Evolutionary conservation across 1,140 invertebrate species (phyloP).

Genomic region (Musca vetustissima): DNA sequence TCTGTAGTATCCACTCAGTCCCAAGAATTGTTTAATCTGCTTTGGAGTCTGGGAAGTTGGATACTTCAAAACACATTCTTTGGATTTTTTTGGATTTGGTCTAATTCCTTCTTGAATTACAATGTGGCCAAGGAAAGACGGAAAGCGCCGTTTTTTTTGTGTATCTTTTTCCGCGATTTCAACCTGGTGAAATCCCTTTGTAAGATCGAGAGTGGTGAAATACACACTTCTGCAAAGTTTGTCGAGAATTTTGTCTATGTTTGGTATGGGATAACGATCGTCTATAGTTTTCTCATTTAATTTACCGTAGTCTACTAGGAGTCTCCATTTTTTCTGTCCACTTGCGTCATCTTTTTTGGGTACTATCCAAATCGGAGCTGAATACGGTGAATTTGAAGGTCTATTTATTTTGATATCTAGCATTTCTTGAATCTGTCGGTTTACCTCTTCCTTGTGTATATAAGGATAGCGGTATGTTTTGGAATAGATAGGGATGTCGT

Average conservation of each 20-base stretch:
- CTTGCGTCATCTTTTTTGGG: neutral
- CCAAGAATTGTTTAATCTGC: slow-evolving; percentile 23
- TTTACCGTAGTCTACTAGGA: slow-evolving; percentile 50
- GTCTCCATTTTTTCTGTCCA: slow-evolving; percentile 38
- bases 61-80: slow-evolving; percentile 9
- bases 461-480: too few species aligned
- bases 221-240: slow-evolving; percentile 53
- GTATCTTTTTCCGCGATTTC: neutral
- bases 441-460: too few species aligned
- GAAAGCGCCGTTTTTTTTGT: neutral
- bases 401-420: too few species aligned
- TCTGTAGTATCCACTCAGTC: slow-evolving; percentile 11
- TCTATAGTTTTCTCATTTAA: slow-evolving; percentile 46
- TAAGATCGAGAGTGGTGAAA: slow-evolving; percentile 55
- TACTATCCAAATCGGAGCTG: too few species aligned
- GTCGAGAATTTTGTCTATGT: slow-evolving; percentile 58
- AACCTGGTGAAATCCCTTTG: neutral
- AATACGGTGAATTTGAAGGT: too few species aligned
- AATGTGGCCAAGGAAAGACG: neutral
- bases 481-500: too few species aligned
- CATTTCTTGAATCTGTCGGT: too few species aligned
- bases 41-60: slow-evolving; percentile 8
- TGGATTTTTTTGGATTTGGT: slow-evolving; percentile 24
- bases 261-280: slow-evolving; percentile 58
- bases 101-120: slow-evolving; percentile 2